phyloP scores from a whole-genome alignment of 2,888 invertebrate species.

The Dynastes hyllus region DNA sequence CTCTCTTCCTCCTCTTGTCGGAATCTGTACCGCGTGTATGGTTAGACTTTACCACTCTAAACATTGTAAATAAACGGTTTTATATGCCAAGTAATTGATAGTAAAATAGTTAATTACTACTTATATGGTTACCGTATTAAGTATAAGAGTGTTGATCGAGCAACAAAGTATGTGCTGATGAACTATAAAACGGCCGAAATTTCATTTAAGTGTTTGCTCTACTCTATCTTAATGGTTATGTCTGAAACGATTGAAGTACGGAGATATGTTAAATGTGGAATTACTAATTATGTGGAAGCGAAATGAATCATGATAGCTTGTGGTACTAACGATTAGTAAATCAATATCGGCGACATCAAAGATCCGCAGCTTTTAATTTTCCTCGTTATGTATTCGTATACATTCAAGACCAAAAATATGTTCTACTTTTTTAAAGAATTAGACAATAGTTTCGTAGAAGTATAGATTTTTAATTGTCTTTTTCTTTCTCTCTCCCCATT shows the following conservation, averaged over 20 bases:
- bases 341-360: too few species aligned
- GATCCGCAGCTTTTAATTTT: too few species aligned
- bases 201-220: constrained; percentile 10
- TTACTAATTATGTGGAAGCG: too few species aligned
- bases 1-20: constrained; percentile 17
- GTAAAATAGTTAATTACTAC: constrained; percentile 45
- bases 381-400: too few species aligned
- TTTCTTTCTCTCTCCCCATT: too few species aligned
- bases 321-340: too few species aligned
- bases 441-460: too few species aligned
- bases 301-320: too few species aligned
- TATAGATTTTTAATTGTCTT: too few species aligned
- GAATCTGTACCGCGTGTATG: not conserved
- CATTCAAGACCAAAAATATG: too few species aligned
- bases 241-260: not conserved
- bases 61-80: constrained; percentile 39
- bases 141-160: constrained; percentile 40
- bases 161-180: constrained; percentile 36
- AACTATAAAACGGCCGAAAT: constrained; percentile 34
- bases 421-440: too few species aligned
- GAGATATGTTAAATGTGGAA: not conserved
- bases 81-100: constrained; percentile 43
- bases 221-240: constrained; percentile 3
- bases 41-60: constrained; percentile 23
- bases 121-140: constrained; percentile 32